Evolutionary conservation across 92 coral and sea anemone species (phyloP).

Genomic region (Bergia puertoricense): DNA sequence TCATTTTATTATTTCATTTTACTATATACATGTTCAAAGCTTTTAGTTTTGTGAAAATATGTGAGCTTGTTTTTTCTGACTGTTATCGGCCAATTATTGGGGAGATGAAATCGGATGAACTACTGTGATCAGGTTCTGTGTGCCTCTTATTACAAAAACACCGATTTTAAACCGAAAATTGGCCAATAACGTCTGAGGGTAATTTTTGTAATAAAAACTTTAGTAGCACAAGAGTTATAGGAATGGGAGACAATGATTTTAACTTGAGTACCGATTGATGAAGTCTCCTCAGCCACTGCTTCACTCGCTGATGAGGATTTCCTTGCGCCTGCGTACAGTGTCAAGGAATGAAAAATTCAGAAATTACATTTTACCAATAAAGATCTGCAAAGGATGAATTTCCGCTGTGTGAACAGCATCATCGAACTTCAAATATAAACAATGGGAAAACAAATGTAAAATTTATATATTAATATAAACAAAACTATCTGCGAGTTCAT

Average conservation of each 20-base stretch:
- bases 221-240: too few relatives aligned
- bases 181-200: not conserved
- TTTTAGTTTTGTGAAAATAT: not conserved
- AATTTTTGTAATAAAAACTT: not conserved
- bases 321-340: conserved; percentile 38
- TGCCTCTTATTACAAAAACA: too few relatives aligned
- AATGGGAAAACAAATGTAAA: too few relatives aligned
- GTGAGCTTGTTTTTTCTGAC: not conserved
- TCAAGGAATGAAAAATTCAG: not conserved
- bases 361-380: not conserved
- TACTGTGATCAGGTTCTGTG: not conserved
- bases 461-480: too few relatives aligned
- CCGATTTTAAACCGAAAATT: too few relatives aligned
- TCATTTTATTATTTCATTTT: too few relatives aligned
- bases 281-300: conserved; percentile 19
- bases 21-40: not conserved
- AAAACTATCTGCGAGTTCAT: not conserved
- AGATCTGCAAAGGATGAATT: not conserved
- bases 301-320: conserved; percentile 18
- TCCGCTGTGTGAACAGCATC: not conserved
- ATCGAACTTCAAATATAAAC: not conserved
- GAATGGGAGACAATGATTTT: not conserved
- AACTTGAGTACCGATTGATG: conserved; percentile 28
- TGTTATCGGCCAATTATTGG: not conserved
- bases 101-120: not conserved